Conservation (phyloP, 2,113 vertebrate genomes). For the Tyto alba region DNA sequence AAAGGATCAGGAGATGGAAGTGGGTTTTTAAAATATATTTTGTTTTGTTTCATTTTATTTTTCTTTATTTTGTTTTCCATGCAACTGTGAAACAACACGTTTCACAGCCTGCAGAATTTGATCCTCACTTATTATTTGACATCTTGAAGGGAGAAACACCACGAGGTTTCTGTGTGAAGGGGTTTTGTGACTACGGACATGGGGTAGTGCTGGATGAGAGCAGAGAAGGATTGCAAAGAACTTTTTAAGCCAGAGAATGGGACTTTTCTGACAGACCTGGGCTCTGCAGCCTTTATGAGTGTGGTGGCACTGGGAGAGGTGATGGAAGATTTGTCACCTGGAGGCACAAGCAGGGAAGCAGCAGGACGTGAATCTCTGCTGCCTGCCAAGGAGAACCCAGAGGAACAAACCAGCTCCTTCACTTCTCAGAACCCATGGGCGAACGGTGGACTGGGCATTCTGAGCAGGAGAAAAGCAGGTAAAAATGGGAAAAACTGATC, state of each 20-base stretch:
- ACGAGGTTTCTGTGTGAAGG: background rate
- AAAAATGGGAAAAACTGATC: background rate
- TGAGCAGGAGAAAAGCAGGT: background rate
- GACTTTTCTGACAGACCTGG: background rate
- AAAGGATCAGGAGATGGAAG: background rate
- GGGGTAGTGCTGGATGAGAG: background rate
- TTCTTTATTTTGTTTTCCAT: background rate
- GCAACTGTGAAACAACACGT: background rate
- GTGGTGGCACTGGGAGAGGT: background rate
- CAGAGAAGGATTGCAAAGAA: background rate
- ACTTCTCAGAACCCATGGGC: background rate
- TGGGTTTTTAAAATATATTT: too few relatives aligned
- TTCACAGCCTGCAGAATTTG: background rate
- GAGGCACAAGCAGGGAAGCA: background rate
- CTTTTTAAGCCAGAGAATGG: background rate
- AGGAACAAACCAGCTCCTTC: background rate
- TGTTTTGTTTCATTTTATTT: too few relatives aligned
- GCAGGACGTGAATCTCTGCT: background rate
- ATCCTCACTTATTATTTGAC: background rate
- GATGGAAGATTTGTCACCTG: background rate
- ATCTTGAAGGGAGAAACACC: background rate
- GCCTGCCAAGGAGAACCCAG: background rate
- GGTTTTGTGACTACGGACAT: background rate
- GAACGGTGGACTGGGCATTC: rapidly evolving
- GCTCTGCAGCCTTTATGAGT: background rate